These are phyloP conservation scores for Diabrotica balteata DNA, from an alignment of 2,888 invertebrate genomes.

Conservation along the genomic window DNA sequence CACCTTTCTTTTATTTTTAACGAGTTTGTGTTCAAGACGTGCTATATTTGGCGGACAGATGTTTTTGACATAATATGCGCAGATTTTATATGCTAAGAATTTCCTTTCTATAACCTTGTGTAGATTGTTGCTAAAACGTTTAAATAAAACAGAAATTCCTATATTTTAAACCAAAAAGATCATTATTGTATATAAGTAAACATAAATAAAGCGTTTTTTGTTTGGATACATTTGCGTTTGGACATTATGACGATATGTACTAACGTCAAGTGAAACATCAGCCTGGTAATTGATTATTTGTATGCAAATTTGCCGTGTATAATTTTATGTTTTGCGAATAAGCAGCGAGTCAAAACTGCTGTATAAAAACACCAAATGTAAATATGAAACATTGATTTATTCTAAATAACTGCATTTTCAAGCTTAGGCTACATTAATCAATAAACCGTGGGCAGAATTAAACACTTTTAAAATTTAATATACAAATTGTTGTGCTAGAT, in stretches of 20 bases:
- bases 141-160: background rate
- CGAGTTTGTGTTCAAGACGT: background rate
- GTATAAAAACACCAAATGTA: background rate
- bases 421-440: too few species aligned
- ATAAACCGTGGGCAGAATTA: too few species aligned
- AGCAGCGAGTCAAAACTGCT: background rate
- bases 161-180: too few species aligned
- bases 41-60: slow-evolving; percentile 20
- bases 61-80: slow-evolving; percentile 28
- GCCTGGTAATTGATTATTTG: slow-evolving; percentile 10
- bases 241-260: background rate
- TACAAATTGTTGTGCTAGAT: too few species aligned
- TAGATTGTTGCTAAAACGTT: background rate
- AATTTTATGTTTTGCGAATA: slow-evolving; percentile 1
- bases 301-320: slow-evolving; percentile 6
- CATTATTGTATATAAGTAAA: too few species aligned
- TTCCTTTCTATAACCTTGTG: slow-evolving; percentile 17
- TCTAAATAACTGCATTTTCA: too few species aligned
- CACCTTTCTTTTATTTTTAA: slow-evolving; percentile 6
- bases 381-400: too few species aligned
- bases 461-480: too few species aligned
- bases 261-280: slow-evolving; percentile 9
- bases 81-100: slow-evolving; percentile 14
- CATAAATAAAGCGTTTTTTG: too few species aligned
- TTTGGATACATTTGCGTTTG: background rate